Conservation (phyloP, 2,888 invertebrate genomes). For the Cryptosula pallasiana region DNA sequence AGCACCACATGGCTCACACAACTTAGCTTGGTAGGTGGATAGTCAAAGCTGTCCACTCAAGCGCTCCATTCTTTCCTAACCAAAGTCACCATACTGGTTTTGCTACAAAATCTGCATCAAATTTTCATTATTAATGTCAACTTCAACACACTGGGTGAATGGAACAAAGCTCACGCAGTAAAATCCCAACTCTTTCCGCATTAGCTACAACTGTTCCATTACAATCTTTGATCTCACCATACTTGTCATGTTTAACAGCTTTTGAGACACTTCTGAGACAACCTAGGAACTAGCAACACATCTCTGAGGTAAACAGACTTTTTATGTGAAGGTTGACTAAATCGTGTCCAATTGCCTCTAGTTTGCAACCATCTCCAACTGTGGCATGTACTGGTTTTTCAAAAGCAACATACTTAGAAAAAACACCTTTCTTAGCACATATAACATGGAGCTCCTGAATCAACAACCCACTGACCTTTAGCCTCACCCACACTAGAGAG, state of each 20-base stretch:
- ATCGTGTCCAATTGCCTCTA: conserved; percentile 25
- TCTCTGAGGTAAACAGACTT: conserved; percentile 11
- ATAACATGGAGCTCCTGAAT: conserved; percentile 26
- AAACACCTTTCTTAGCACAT: conserved; percentile 9
- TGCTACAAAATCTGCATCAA: conserved; percentile 24
- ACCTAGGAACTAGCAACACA: conserved; percentile 25
- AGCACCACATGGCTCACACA: conserved; percentile 25
- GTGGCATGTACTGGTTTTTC: neutral
- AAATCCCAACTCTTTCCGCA: conserved; percentile 8
- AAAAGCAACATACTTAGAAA: neutral
- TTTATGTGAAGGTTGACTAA: conserved; percentile 17
- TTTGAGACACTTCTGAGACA: conserved; percentile 24
- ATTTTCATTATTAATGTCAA: neutral
- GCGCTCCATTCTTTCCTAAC: conserved; percentile 14
- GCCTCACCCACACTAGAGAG: neutral
- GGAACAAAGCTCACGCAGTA: conserved; percentile 13
- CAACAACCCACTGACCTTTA: conserved; percentile 23
- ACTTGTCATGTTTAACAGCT: neutral
- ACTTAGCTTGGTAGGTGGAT: neutral
- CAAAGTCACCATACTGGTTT: conserved; percentile 23
- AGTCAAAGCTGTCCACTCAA: conserved; percentile 6
- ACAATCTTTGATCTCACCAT: conserved; percentile 22
- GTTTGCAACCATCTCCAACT: conserved; percentile 25
- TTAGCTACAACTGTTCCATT: conserved; percentile 17
- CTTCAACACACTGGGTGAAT: neutral